phyloP scores from a whole-genome alignment of 2,888 invertebrate genomes.

The Ceraclea dissimilis region DNA sequence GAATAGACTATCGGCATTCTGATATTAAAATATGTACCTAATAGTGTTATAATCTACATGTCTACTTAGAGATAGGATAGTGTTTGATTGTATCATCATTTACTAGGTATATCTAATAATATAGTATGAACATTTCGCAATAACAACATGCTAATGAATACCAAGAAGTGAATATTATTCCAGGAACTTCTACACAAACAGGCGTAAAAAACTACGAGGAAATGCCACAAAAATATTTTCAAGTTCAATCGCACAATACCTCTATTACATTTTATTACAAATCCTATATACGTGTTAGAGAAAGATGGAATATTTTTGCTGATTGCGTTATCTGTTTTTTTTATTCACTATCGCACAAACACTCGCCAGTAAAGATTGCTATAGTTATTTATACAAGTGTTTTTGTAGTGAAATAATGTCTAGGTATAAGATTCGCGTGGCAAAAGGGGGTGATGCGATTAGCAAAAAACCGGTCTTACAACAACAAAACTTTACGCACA shows the following conservation, averaged over 20 bases:
- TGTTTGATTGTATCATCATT: no score
- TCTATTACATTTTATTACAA: not conserved
- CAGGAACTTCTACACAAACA: not conserved
- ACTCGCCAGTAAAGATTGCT: not conserved
- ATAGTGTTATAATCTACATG: no score
- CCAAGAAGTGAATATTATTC: not conserved
- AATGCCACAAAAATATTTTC: not conserved
- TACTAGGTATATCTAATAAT: no score
- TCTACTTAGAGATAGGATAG: no score
- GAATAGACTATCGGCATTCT: no score
- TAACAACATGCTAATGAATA: not conserved
- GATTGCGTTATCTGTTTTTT: not conserved
- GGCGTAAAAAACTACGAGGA: not conserved
- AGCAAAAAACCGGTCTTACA: constrained; percentile 8
- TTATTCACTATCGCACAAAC: not conserved
- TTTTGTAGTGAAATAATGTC: not conserved
- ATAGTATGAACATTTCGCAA: no score
- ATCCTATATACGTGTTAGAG: not conserved
- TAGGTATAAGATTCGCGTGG: constrained; percentile 11
- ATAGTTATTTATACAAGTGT: no score
- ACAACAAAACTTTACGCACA: not conserved
- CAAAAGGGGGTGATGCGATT: constrained; percentile 9
- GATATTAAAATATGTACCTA: no score
- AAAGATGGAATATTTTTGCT: not conserved
- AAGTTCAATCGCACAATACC: not conserved